Evolutionary conservation across 2,888 invertebrate species (phyloP).

Genomic region (Melieria omissa): DNA sequence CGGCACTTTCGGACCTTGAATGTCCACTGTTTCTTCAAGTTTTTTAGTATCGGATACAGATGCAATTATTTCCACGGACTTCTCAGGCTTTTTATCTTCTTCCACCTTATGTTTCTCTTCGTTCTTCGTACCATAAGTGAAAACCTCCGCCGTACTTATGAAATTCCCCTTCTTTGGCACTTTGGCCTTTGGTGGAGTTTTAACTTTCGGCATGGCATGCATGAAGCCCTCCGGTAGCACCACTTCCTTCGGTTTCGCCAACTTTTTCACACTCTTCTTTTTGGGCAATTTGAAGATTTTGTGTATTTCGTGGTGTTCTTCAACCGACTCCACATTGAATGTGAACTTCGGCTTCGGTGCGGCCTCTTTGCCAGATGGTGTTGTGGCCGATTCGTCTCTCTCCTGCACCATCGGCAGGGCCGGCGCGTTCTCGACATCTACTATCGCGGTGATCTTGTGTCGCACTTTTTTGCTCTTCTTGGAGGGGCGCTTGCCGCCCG

Average conservation of each 20-base stretch:
- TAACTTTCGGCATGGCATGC: conserved; percentile 53
- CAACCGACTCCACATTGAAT: conserved; percentile 64
- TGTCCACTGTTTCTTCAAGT: background rate
- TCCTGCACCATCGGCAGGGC: conserved; percentile 43
- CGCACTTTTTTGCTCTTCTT: conserved; percentile 60
- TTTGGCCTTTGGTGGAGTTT: conserved; percentile 49
- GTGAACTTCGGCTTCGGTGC: conserved; percentile 60
- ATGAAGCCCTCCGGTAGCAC: conserved; percentile 55
- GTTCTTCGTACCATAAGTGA: conserved; percentile 49
- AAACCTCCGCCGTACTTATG: conserved; percentile 50
- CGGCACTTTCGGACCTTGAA: conserved; percentile 8
- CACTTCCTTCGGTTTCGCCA: conserved; percentile 25
- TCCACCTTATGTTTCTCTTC: background rate
- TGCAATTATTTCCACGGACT: background rate
- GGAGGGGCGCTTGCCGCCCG: conserved; percentile 51
- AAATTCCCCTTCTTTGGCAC: conserved; percentile 34
- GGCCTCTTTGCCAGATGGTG: conserved; percentile 39
- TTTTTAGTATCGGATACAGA: background rate
- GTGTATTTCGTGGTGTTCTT: conserved; percentile 62
- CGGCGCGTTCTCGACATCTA: conserved; percentile 58
- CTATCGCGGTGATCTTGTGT: conserved; percentile 64
- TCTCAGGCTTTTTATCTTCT: background rate
- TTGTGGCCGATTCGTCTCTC: conserved; percentile 39
- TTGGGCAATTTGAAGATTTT: conserved; percentile 64
- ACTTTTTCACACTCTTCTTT: conserved; percentile 54